A percentile compares a stretch with the other conserved stretches of the same genome.
Conservation (phyloP, 2,888 invertebrate genomes). For the Dexiosoma caninum region DNA sequence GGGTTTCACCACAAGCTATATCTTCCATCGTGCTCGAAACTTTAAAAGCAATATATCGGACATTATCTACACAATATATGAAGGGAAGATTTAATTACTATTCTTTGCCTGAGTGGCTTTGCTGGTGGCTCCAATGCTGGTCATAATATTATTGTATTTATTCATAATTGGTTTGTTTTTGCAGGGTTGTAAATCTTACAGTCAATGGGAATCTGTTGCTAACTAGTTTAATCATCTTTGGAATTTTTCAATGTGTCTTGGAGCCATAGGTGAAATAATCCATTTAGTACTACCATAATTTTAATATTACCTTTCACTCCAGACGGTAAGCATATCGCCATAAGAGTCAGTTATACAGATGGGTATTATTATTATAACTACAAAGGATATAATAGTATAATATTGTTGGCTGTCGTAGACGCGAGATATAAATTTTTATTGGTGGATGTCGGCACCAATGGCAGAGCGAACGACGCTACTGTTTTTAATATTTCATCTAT, state of each 20-base stretch:
- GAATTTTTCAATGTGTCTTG: constrained; percentile 42
- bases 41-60: background rate
- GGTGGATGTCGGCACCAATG: background rate
- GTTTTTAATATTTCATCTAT: background rate
- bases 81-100: too few species aligned
- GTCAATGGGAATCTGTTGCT: constrained; percentile 24
- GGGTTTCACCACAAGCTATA: background rate
- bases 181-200: too few species aligned
- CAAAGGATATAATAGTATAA: background rate
- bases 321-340: background rate
- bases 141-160: background rate
- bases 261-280: constrained; percentile 24
- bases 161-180: background rate
- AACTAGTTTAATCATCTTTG: constrained; percentile 26
- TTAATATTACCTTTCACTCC: background rate
- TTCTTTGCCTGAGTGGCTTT: too few species aligned
- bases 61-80: too few species aligned
- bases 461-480: background rate
- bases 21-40: constrained; percentile 8
- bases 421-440: background rate
- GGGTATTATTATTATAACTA: background rate
- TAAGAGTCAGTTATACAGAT: background rate
- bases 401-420: background rate
- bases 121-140: background rate
- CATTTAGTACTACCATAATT: background rate